Evolutionary conservation across 2,888 invertebrate species (phyloP).

Genomic region (Trisateles emortualis): DNA sequence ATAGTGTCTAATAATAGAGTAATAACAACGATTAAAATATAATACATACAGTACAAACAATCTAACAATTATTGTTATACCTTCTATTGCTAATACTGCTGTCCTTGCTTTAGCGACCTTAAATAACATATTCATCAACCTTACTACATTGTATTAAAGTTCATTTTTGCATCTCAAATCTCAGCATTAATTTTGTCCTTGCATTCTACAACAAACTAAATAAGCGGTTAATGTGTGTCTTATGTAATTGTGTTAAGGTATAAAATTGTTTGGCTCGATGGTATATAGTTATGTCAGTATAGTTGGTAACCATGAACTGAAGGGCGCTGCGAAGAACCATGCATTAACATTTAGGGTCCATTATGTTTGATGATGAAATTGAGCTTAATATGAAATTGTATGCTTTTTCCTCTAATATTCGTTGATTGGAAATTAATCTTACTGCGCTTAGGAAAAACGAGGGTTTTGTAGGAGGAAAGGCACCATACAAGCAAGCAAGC

Average conservation of each 20-base stretch:
- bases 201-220: slow-evolving; percentile 20
- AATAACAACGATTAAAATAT: slow-evolving; percentile 17
- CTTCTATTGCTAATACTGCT: slow-evolving; percentile 41
- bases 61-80: slow-evolving; percentile 48
- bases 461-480: too few relatives aligned
- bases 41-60: slow-evolving; percentile 40
- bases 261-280: not conserved
- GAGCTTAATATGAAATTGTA: slow-evolving; percentile 36
- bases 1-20: slow-evolving; percentile 4
- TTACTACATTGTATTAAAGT: slow-evolving; percentile 1
- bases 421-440: slow-evolving; percentile 10
- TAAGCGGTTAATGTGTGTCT: slow-evolving; percentile 5
- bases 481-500: too few relatives aligned
- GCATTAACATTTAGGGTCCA: slow-evolving; percentile 49
- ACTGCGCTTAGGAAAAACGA: not conserved
- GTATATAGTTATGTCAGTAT: slow-evolving; percentile 15
- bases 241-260: slow-evolving; percentile 9
- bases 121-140: not conserved
- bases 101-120: slow-evolving; percentile 40
- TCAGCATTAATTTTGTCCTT: slow-evolving; percentile 22
- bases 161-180: slow-evolving; percentile 10
- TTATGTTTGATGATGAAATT: slow-evolving; percentile 50
- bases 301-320: slow-evolving; percentile 47
- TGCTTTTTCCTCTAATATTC: slow-evolving; percentile 15
- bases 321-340: slow-evolving; percentile 46